Conservation (phyloP, 2,113 vertebrate genomes). For the Dasyurus viverrinus region DNA sequence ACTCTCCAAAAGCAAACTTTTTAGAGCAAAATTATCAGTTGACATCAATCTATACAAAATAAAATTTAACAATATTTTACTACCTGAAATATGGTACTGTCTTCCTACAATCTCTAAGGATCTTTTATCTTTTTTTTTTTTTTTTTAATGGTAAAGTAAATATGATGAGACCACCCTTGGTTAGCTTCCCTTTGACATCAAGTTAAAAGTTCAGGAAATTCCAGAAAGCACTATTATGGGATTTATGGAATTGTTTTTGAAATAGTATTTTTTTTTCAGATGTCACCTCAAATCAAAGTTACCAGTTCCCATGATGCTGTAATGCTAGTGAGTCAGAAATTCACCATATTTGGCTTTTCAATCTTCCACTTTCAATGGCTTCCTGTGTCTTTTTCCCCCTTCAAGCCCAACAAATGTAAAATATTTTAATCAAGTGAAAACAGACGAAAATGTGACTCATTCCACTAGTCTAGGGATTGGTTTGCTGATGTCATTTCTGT, state of each 20-base stretch:
- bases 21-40: slow-evolving; percentile 30
- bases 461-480: slow-evolving; percentile 58
- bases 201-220: slow-evolving; percentile 33
- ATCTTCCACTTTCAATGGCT: slow-evolving; percentile 74
- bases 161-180: not conserved
- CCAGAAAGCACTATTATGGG: slow-evolving; percentile 13
- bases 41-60: slow-evolving; percentile 34
- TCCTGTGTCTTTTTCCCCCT: slow-evolving; percentile 55
- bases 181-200: slow-evolving; percentile 39
- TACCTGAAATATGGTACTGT: slow-evolving; percentile 22
- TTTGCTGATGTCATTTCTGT: slow-evolving; percentile 78
- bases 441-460: slow-evolving; percentile 79
- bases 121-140: slow-evolving; percentile 16
- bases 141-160: not conserved
- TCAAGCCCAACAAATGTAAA: slow-evolving; percentile 73
- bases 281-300: slow-evolving; percentile 61
- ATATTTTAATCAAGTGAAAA: slow-evolving; percentile 78
- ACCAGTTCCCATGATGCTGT: slow-evolving; percentile 37
- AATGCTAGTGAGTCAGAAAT: slow-evolving; percentile 76
- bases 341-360: slow-evolving; percentile 75
- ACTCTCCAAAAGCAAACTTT: slow-evolving; percentile 40
- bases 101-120: not conserved
- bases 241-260: slow-evolving; percentile 56
- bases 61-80: slow-evolving; percentile 34
- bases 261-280: slow-evolving; percentile 56